A percentile compares a stretch with the other conserved stretches of the same genome.
These are phyloP conservation scores for Netelia melanura DNA, from an alignment of 2,888 invertebrate species.

Conservation along the genomic window DNA sequence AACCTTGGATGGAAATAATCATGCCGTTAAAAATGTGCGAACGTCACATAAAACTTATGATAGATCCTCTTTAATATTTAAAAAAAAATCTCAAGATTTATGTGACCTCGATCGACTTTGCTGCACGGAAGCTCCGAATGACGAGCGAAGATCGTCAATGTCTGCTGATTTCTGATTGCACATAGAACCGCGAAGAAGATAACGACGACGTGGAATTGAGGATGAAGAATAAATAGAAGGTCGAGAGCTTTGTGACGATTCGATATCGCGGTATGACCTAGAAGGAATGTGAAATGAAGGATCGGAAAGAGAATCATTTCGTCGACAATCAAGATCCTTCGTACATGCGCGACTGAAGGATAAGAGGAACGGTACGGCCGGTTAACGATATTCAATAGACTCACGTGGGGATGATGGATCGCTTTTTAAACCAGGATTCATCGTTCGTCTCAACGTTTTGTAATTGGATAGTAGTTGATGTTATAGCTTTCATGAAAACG, in stretches of 20 bases:
- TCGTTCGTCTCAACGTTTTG: constrained; percentile 67
- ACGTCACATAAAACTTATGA: too few species aligned
- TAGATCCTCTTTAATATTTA: neutral
- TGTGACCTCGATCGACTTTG: neutral
- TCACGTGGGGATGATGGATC: constrained; percentile 50
- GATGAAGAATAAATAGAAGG: constrained; percentile 22
- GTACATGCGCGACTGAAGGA: neutral
- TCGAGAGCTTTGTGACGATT: constrained; percentile 4
- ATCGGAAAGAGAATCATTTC: neutral
- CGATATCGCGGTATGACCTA: constrained; percentile 3
- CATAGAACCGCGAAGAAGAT: neutral
- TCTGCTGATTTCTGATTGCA: neutral
- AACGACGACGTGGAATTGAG: neutral
- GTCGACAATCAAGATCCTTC: constrained; percentile 4
- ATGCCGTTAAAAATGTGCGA: neutral
- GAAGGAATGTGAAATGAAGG: constrained; percentile 4
- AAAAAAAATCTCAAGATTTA: neutral
- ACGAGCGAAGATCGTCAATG: neutral
- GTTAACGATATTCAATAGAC: constrained; percentile 13
- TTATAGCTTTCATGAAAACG: constrained; percentile 26
- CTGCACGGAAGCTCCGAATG: neutral
- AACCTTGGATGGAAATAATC: neutral
- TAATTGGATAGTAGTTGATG: constrained; percentile 76
- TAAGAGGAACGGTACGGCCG: neutral
- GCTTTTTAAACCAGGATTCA: constrained; percentile 73